Evolutionary conservation across 2,113 vertebrate species (phyloP).

Genomic region (Cranoglanis bouderius): DNA sequence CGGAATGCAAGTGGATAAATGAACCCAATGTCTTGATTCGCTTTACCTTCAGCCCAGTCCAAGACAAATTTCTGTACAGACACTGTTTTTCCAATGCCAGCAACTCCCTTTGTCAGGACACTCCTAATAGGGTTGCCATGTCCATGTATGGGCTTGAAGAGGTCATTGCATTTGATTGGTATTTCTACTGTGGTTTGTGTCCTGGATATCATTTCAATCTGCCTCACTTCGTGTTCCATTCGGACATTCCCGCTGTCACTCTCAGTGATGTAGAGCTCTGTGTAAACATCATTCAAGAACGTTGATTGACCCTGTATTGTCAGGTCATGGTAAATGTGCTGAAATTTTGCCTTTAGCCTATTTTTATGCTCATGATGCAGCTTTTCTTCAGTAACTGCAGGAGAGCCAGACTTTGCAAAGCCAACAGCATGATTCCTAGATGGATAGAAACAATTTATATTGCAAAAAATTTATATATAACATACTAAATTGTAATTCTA

Average conservation of each 20-base stretch:
- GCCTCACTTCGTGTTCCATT: conserved; percentile 48
- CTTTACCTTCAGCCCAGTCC: conserved; percentile 39
- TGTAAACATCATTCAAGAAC: conserved; percentile 45
- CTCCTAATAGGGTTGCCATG: conserved; percentile 18
- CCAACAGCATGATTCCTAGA: neutral
- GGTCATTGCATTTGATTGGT: conserved; percentile 45
- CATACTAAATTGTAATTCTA: neutral
- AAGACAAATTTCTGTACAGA: conserved; percentile 49
- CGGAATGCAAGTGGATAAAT: conserved; percentile 47
- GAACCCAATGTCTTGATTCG: conserved; percentile 40
- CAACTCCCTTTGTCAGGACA: conserved; percentile 42
- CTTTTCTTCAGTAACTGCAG: neutral
- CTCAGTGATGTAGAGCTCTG: conserved; percentile 53
- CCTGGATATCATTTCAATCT: conserved; percentile 42
- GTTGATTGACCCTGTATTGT: neutral
- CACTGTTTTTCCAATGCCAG: conserved; percentile 8
- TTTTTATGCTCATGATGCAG: conserved; percentile 18
- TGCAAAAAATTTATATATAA: neutral
- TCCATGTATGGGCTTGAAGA: conserved; percentile 32
- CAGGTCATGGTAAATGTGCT: conserved; percentile 25
- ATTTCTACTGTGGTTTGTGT: conserved; percentile 31
- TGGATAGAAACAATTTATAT: neutral
- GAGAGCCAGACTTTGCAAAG: neutral
- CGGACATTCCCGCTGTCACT: conserved; percentile 34
- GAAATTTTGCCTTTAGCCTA: conserved; percentile 38